A percentile compares a stretch with the other conserved stretches of the same genome.
phyloP scores from a whole-genome alignment of 2,888 invertebrate genomes.

The Ophion costatus region DNA sequence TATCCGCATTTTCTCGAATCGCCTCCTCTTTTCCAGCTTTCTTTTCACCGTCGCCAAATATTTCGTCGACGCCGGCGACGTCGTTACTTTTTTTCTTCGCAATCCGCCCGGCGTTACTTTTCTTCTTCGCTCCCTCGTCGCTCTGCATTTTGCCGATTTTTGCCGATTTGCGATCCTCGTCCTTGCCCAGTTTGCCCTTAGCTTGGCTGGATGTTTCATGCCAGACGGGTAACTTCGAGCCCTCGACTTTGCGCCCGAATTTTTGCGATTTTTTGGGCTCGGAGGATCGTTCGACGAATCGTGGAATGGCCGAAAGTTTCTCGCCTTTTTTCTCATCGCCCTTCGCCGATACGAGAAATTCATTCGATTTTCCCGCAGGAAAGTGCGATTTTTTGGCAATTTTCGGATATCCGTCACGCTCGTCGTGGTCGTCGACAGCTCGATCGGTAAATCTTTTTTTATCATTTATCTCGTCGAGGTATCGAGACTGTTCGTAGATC shows the following conservation, averaged over 20 bases:
- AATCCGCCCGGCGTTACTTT: not conserved
- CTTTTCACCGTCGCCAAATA: not conserved
- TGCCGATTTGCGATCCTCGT: not conserved
- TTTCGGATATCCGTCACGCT: not conserved
- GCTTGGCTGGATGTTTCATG: not conserved
- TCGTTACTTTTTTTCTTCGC: not conserved
- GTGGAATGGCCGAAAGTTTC: slow-evolving; percentile 13
- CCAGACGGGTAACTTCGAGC: slow-evolving; percentile 54
- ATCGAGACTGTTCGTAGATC: not conserved
- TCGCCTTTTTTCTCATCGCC: not conserved
- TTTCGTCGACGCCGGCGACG: not conserved
- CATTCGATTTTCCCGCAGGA: not conserved
- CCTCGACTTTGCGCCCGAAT: not conserved
- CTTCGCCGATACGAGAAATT: not conserved
- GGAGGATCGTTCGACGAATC: not conserved
- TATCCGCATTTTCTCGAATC: not conserved
- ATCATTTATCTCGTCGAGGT: not conserved
- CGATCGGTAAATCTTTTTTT: slow-evolving; percentile 34
- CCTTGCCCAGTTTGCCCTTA: not conserved
- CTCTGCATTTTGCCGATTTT: not conserved
- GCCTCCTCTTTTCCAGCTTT: not conserved
- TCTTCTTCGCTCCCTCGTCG: not conserved
- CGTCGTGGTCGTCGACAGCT: slow-evolving; percentile 22
- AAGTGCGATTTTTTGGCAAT: not conserved
- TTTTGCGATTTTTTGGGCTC: not conserved